Conservation (phyloP, 1,140 invertebrate species). For the Diachasmimorpha longicaudata region DNA sequence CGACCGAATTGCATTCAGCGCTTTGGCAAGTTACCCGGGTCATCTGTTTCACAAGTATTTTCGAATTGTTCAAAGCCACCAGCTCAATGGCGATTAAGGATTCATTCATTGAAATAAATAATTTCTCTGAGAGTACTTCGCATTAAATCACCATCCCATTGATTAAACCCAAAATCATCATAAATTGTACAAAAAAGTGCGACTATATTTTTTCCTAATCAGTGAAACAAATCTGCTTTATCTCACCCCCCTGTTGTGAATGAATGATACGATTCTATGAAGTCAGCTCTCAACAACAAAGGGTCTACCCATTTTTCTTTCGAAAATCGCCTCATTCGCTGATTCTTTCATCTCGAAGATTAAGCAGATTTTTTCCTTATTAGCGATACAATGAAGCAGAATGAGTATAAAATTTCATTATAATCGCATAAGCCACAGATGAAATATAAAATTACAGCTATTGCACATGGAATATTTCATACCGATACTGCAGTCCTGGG, state of each 20-base stretch:
- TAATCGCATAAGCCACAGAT: too few relatives aligned
- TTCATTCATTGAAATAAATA: not conserved
- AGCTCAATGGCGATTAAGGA: too few relatives aligned
- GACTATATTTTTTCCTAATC: too few relatives aligned
- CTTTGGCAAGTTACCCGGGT: too few relatives aligned
- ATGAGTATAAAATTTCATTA: too few relatives aligned
- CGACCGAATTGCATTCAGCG: too few relatives aligned
- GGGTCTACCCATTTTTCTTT: not conserved
- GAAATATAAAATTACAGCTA: not conserved
- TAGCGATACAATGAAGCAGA: too few relatives aligned
- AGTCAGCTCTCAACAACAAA: not conserved
- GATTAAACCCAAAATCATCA: not conserved
- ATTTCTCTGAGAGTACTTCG: not conserved
- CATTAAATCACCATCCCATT: not conserved
- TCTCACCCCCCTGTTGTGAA: not conserved
- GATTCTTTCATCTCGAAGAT: too few relatives aligned
- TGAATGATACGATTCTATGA: not conserved
- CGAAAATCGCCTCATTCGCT: not conserved
- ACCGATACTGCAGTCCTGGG: constrained; percentile 1
- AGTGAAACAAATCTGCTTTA: not conserved
- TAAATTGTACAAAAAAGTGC: too few relatives aligned
- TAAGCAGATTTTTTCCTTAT: too few relatives aligned
- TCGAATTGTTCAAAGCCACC: too few relatives aligned
- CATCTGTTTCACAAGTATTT: too few relatives aligned
- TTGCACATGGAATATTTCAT: not conserved